These are phyloP conservation scores for Nipponia nippon DNA, from an alignment of 2,113 vertebrate species.

Conservation along the genomic window DNA sequence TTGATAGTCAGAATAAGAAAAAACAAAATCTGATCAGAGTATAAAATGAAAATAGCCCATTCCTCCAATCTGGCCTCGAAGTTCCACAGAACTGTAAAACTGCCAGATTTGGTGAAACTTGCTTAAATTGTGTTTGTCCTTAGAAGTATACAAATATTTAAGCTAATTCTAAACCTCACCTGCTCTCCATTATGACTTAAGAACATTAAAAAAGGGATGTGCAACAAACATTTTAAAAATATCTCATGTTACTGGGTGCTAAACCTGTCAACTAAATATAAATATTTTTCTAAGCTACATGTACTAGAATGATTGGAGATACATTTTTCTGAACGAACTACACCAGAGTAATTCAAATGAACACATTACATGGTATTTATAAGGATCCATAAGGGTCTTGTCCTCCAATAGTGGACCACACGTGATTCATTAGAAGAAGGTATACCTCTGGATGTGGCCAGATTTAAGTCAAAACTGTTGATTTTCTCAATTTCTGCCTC, in stretches of 20 bases:
- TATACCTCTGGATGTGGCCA: not conserved
- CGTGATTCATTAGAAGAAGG: not conserved
- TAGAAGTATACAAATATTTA: not conserved
- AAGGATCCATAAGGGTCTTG: not conserved
- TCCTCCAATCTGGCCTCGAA: not conserved
- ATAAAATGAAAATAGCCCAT: not conserved
- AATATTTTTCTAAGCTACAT: not conserved
- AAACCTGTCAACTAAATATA: not conserved
- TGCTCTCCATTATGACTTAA: not conserved
- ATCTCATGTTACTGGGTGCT: not conserved
- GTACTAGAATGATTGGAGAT: not conserved
- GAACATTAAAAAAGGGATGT: not conserved
- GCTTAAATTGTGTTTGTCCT: not conserved
- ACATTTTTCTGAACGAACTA: not conserved
- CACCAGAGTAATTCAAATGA: not conserved
- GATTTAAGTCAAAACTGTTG: constrained; percentile 57
- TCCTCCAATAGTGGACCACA: not conserved
- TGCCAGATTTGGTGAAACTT: not conserved
- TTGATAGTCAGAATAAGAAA: not conserved
- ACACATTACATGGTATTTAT: not conserved
- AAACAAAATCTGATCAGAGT: not conserved
- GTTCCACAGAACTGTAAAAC: not conserved
- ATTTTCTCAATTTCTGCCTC: constrained; percentile 65
- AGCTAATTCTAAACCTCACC: not conserved
- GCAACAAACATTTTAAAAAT: not conserved